These are phyloP conservation scores for Etheostoma cragini DNA, from an alignment of 2,113 vertebrate genomes.

Conservation along the genomic window DNA sequence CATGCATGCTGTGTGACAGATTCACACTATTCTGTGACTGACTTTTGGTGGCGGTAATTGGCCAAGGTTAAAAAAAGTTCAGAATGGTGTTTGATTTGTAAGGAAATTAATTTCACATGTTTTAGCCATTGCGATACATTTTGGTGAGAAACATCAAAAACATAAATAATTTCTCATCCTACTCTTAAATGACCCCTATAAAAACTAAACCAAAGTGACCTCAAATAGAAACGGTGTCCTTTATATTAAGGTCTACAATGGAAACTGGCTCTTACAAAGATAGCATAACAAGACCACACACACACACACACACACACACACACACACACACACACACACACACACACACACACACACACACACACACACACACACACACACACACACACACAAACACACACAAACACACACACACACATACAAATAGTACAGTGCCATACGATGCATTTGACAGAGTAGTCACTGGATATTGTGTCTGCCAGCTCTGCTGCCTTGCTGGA, in stretches of 20 bases:
- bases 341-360: not conserved
- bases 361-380: not conserved
- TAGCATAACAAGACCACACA: not conserved
- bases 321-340: not conserved
- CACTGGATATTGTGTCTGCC: slow-evolving; percentile 50
- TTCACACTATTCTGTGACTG: not conserved
- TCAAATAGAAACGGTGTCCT: not conserved
- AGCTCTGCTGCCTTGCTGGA: slow-evolving; percentile 61
- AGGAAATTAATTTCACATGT: no score
- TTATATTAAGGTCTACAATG: not conserved
- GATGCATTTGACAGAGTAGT: slow-evolving; percentile 49
- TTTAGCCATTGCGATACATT: not conserved
- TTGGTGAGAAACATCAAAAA: not conserved
- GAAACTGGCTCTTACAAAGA: not conserved
- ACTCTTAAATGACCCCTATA: no score
- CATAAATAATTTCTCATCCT: not conserved
- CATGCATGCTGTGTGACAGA: not conserved
- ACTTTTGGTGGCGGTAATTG: not conserved
- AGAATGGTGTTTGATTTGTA: no score
- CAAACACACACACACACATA: not conserved
- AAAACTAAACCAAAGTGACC: not conserved
- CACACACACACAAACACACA: not conserved
- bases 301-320: not conserved
- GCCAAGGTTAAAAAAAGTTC: not conserved
- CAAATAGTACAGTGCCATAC: not conserved